Conservation (phyloP, 2,888 invertebrate species). For the Lomographa bimaculata region DNA sequence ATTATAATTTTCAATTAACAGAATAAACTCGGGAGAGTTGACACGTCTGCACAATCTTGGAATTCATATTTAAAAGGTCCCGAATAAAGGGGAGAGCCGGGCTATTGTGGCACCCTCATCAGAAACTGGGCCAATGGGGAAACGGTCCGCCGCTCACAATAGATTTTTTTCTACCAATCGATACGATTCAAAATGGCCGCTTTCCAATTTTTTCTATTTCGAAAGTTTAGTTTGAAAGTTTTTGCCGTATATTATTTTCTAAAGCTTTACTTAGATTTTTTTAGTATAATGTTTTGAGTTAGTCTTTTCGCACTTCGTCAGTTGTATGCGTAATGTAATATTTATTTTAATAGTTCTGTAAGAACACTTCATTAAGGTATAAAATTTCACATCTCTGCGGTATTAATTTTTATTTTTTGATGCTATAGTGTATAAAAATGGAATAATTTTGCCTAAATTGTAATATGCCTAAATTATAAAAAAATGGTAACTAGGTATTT, state of each 20-base stretch:
- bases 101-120: conserved; percentile 70
- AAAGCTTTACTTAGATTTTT: background rate
- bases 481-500: no score
- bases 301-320: no score
- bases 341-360: no score
- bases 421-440: no score
- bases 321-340: no score
- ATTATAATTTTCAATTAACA: conserved; percentile 28
- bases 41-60: conserved; percentile 50
- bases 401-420: no score
- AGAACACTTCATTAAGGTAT: no score
- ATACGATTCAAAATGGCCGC: conserved; percentile 78
- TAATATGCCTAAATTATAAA: background rate
- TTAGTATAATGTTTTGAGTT: no score
- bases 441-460: background rate
- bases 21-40: conserved; percentile 27
- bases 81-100: conserved; percentile 71
- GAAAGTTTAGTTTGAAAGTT: conserved; percentile 29
- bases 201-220: conserved; percentile 41
- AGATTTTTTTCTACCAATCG: conserved; percentile 79
- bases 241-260: conserved; percentile 11
- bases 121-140: conserved; percentile 79
- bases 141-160: conserved; percentile 63
- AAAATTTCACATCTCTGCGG: no score
- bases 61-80: conserved; percentile 65